Percentiles rank a stretch among this genome's conserved stretches.
Conservation (phyloP, 2,888 invertebrate species). For the Amiota mariae region DNA sequence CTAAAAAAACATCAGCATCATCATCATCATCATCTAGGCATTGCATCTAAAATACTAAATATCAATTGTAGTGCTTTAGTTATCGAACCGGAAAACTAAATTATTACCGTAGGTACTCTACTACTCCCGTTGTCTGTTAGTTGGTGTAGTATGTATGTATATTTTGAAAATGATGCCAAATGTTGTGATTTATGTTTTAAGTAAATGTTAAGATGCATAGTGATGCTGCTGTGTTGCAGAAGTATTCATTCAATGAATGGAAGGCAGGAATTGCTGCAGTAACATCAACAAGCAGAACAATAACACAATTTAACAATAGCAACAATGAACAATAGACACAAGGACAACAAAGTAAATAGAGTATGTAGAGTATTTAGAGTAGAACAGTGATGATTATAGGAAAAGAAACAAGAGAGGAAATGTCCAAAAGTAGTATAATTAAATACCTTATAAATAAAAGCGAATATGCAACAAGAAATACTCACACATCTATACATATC, state of each 20-base stretch:
- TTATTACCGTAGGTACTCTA: conserved; percentile 37
- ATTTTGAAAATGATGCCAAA: conserved; percentile 13
- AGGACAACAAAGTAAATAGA: background rate
- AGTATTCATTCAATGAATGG: conserved; percentile 5
- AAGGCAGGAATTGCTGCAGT: background rate
- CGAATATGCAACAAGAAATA: conserved; percentile 17
- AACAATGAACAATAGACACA: conserved; percentile 8
- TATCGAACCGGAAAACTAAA: conserved; percentile 56
- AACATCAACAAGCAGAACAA: conserved; percentile 31
- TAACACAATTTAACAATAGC: conserved; percentile 22
- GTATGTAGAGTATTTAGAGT: too few species aligned
- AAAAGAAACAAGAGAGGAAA: background rate
- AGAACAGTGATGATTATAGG: background rate
- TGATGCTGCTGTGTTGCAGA: background rate
- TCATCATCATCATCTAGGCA: too few species aligned
- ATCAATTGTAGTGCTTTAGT: background rate
- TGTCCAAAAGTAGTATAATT: conserved; percentile 14
- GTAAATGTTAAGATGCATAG: background rate
- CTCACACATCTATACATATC: too few species aligned
- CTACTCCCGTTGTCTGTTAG: too few species aligned
- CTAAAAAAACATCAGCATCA: too few species aligned
- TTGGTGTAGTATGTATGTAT: background rate
- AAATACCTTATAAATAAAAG: conserved; percentile 21
- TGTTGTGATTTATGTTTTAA: conserved; percentile 48
- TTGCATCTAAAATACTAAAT: too few species aligned